These are phyloP conservation scores for Odontamblyopus rebecca DNA, from an alignment of 2,797 vertebrate genomes.

Conservation along the genomic window DNA sequence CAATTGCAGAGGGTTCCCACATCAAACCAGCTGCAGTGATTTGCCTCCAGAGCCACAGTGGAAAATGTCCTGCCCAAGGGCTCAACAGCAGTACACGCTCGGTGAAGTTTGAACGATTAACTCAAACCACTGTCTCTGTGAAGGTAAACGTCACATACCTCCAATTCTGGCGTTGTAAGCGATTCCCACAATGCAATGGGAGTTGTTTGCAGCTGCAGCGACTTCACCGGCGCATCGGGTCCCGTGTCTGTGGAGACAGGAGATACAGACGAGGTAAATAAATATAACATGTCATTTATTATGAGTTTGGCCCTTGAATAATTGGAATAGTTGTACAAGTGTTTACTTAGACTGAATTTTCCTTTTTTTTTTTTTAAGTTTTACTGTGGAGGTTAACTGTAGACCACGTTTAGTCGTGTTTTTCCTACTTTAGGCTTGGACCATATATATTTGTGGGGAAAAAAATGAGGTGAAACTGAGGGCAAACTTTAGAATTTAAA, in stretches of 20 bases:
- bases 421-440: too few relatives aligned
- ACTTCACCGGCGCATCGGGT: slow-evolving; percentile 98
- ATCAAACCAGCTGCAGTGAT: neutral
- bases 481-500: too few relatives aligned
- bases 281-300: neutral
- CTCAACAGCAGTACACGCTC: neutral
- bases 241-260: slow-evolving; percentile 85
- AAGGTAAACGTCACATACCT: slow-evolving; percentile 76
- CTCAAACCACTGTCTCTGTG: neutral
- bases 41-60: neutral
- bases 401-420: neutral
- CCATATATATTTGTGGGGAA: too few relatives aligned
- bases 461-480: too few relatives aligned
- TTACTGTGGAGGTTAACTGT: neutral
- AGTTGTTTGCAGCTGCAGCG: slow-evolving; percentile 96
- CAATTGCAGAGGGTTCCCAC: neutral
- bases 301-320: neutral
- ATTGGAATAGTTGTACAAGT: too few relatives aligned
- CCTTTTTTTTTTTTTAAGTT: neutral
- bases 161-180: slow-evolving; percentile 97
- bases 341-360: too few relatives aligned
- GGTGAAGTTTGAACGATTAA: neutral
- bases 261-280: neutral
- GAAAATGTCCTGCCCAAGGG: neutral
- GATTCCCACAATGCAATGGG: slow-evolving; percentile 96